phyloP scores from a whole-genome alignment of 2,888 invertebrate genomes.

The Stramonita haemastoma region DNA sequence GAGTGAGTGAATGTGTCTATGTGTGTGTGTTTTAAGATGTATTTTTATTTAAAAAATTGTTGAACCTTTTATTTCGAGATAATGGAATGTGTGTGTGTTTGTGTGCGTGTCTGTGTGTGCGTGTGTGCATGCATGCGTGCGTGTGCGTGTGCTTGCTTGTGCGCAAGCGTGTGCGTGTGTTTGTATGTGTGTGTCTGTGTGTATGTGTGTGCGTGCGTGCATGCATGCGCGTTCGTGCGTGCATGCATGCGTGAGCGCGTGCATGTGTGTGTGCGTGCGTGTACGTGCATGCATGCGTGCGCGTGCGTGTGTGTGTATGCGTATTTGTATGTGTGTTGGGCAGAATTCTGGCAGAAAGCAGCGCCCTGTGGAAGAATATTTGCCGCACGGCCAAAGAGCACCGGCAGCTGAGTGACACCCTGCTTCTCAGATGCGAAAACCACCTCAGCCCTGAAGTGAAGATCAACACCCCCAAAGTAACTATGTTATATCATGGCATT shows the following conservation, averaged over 20 bases:
- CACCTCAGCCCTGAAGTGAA: conserved; percentile 32
- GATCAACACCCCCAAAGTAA: conserved; percentile 29
- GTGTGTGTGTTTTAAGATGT: no score
- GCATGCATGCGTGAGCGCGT: neutral
- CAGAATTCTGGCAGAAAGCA: conserved; percentile 43
- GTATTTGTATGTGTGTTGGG: neutral
- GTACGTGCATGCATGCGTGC: neutral
- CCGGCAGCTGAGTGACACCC: conserved; percentile 31
- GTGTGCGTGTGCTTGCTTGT: neutral
- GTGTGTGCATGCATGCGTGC: neutral
- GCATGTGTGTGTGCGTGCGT: conserved; percentile 19
- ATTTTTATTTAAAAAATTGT: no score
- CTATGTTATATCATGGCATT: neutral
- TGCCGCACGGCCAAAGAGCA: conserved; percentile 35
- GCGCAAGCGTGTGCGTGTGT: neutral
- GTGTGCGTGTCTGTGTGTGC: conserved; percentile 15
- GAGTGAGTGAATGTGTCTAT: no score
- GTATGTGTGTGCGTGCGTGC: neutral
- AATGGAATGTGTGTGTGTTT: neutral
- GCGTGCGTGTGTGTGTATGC: conserved; percentile 34
- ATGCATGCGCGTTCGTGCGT: neutral
- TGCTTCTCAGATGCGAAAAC: conserved; percentile 44
- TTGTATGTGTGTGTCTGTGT: conserved; percentile 11
- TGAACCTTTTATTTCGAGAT: no score
- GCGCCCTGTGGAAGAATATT: conserved; percentile 47